Evolutionary conservation across 2,113 vertebrate species (phyloP), one percentile per base, ranked within the genome.

Genomic region (Clarias gariepinus): DNA sequence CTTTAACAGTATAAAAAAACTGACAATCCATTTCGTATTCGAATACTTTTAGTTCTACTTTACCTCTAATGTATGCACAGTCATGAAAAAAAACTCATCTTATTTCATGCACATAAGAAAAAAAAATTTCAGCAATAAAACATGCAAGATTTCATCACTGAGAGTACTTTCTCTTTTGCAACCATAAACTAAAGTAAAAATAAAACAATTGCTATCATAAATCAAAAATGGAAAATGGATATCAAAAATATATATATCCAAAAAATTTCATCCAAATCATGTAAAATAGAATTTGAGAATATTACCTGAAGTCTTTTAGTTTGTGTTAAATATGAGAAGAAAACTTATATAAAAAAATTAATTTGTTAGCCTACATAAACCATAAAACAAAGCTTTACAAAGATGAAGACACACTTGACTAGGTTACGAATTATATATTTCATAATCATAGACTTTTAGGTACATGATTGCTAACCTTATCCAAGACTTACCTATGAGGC

Each of bases 401-500:
- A 76, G 23, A 8, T 15, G 0, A 1, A n/a, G 41, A n/a, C 23
- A 76, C 23, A 3, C 47, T 76, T 23, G 41, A 52, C 19, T 52
- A 74, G 15, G 13, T 76, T 76, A 23, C 28, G 15, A 30, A 79
- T 16, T 15, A 55, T 30, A 7, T 58, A 61, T 41, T 4, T 25
- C 61, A 10, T 12, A 30, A 79, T 79, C 8, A 1, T 79, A 21
- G 4, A 60, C 12, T 36, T 77, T 25, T 73, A 0, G 10, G 36
- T 41, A 21, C 23, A 73, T 73, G 9, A 41, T 47, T 41, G 1
- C 0, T 55, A 19, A 78, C 53, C 13, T 57, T 19, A 33, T 41
- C 30, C 0, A 23, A 47, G 10, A 30, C 79, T 68, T 85, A 88
- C 87, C 81, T 23, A 52, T 68, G 18, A 88, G 28, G 18, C 55